Percentiles rank a stretch among this genome's conserved stretches.
These are phyloP conservation scores for Acipenser ruthenus DNA, from an alignment of 2,797 vertebrate genomes.

Conservation along the genomic window DNA sequence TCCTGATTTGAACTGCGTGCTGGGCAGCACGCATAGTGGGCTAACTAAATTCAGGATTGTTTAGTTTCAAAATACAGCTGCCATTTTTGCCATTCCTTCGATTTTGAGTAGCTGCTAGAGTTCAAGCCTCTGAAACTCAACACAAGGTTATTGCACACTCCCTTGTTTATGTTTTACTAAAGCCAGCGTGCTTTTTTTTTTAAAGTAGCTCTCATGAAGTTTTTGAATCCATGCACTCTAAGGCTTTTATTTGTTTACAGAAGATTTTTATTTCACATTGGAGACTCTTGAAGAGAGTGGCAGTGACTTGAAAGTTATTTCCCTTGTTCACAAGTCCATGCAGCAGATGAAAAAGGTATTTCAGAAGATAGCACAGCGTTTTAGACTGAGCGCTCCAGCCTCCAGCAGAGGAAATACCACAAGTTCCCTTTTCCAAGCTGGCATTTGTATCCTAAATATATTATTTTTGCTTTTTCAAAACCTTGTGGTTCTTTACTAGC, in stretches of 20 bases:
- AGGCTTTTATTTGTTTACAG: conserved; percentile 8
- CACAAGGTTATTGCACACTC: not conserved
- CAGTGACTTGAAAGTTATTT: not conserved
- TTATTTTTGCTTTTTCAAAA: too few relatives aligned
- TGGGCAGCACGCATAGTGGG: not conserved
- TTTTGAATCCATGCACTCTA: not conserved
- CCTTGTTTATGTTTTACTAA: conserved; percentile 10
- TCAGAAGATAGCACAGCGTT: not conserved
- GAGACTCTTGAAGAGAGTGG: not conserved
- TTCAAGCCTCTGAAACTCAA: conserved; percentile 5
- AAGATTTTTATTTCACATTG: not conserved
- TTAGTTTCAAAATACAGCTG: conserved; percentile 6
- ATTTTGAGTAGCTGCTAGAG: not conserved
- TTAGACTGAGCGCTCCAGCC: not conserved
- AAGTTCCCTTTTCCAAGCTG: not conserved
- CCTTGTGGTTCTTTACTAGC: too few relatives aligned
- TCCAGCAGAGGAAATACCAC: conserved; percentile 12
- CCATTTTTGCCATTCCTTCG: conserved; percentile 4
- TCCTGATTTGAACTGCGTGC: not conserved
- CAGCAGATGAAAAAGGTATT: not conserved
- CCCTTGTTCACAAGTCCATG: not conserved
- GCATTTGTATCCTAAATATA: too few relatives aligned
- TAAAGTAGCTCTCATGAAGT: conserved; percentile 3
- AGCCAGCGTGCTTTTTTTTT: too few relatives aligned
- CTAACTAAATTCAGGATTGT: conserved; percentile 10